These are phyloP conservation scores for Alosa sapidissima DNA, from an alignment of 2,797 vertebrate genomes.

Conservation along the genomic window DNA sequence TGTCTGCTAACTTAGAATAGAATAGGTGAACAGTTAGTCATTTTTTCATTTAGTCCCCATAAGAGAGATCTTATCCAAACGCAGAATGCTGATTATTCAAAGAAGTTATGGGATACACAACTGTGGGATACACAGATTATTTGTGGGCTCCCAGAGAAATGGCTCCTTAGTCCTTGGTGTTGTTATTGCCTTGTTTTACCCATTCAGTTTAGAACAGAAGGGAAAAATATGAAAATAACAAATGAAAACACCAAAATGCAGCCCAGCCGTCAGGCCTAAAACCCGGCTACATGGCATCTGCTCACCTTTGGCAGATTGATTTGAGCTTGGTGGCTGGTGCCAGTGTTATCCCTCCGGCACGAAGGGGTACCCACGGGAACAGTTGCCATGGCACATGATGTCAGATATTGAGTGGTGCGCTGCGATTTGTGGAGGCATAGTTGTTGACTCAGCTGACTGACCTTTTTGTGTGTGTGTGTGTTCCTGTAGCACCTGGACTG, in stretches of 20 bases:
- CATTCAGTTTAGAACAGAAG: background rate
- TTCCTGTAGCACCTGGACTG: constrained; percentile 90
- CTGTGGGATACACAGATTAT: too few relatives aligned
- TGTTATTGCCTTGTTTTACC: background rate
- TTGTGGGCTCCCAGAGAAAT: background rate
- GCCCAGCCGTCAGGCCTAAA: background rate
- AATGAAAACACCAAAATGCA: background rate
- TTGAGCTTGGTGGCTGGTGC: background rate
- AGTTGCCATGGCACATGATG: background rate
- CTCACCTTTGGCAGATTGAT: background rate
- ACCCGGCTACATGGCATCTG: background rate
- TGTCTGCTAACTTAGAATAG: background rate
- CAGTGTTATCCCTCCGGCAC: background rate
- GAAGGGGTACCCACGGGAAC: background rate
- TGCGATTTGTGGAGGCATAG: background rate
- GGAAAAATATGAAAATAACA: background rate
- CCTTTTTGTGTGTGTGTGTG: constrained; percentile 27
- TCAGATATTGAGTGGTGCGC: background rate
- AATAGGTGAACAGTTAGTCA: background rate
- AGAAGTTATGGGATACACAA: too few relatives aligned
- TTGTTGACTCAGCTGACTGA: background rate
- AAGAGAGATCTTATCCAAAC: background rate
- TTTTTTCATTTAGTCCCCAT: too few relatives aligned
- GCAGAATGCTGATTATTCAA: background rate
- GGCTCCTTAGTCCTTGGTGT: background rate